A percentile compares a stretch with the other conserved stretches of the same genome.
phyloP scores from a whole-genome alignment of 2,888 invertebrate genomes.

The Cryptus viduatorius region DNA sequence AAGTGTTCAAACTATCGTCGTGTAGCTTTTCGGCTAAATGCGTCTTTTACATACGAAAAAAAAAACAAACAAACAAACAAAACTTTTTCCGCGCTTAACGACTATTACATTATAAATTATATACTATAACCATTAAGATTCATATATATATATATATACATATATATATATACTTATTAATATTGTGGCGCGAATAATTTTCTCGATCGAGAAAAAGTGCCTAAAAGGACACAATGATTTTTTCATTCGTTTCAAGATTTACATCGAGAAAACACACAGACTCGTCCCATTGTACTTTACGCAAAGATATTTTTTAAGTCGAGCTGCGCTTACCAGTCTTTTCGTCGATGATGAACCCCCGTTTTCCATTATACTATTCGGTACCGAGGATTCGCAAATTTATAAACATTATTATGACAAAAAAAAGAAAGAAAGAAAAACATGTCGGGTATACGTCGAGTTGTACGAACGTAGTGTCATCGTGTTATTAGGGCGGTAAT shows the following conservation, averaged over 20 bases:
- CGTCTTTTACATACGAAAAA: slow-evolving; percentile 59
- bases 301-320: slow-evolving; percentile 56
- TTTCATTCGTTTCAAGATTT: not conserved
- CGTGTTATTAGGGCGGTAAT: slow-evolving; percentile 59
- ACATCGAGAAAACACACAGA: slow-evolving; percentile 5
- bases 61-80: not conserved
- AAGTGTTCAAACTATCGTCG: slow-evolving; percentile 69
- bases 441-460: slow-evolving; percentile 55
- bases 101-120: slow-evolving; percentile 42
- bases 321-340: slow-evolving; percentile 54
- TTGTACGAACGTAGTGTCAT: slow-evolving; percentile 63
- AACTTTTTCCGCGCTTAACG: slow-evolving; percentile 17
- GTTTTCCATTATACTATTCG: slow-evolving; percentile 17
- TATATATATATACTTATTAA: slow-evolving; percentile 6
- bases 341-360: slow-evolving; percentile 33
- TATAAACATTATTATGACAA: slow-evolving; percentile 22
- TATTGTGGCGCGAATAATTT: slow-evolving; percentile 40
- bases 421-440: not conserved
- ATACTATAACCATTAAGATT: slow-evolving; percentile 42
- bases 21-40: slow-evolving; percentile 39
- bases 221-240: slow-evolving; percentile 25
- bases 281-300: slow-evolving; percentile 8
- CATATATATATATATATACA: slow-evolving; percentile 15
- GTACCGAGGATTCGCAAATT: slow-evolving; percentile 16
- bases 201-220: slow-evolving; percentile 45